phyloP scores from a whole-genome alignment of 2,888 invertebrate species.

The Platycnemis pennipes region DNA sequence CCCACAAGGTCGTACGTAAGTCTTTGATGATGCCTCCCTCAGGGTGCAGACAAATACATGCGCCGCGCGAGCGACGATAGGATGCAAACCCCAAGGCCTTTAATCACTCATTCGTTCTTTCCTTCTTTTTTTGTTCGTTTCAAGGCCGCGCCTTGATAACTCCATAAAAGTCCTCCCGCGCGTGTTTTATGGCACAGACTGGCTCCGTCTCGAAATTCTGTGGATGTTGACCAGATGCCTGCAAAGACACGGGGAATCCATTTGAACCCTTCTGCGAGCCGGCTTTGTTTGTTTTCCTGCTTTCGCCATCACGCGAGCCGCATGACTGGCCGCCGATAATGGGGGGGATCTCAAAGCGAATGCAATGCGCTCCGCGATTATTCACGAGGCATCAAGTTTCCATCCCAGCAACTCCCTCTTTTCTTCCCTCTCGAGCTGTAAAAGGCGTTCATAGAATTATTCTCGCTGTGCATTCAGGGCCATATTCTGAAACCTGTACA shows the following conservation, averaged over 20 bases:
- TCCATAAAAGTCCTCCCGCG: neutral
- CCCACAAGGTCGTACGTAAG: too few species aligned
- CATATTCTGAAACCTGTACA: too few species aligned
- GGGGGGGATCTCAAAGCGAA: neutral
- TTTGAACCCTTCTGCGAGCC: neutral
- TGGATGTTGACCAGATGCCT: constrained; percentile 2
- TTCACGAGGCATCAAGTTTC: neutral
- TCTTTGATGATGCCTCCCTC: too few species aligned
- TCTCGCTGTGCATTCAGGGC: too few species aligned
- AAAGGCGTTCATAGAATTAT: too few species aligned
- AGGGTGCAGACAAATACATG: too few species aligned
- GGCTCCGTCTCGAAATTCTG: neutral
- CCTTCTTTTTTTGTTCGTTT: neutral
- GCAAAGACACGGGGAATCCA: constrained; percentile 26
- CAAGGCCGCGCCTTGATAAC: neutral
- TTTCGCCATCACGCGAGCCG: neutral
- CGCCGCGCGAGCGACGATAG: too few species aligned
- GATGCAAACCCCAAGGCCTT: neutral
- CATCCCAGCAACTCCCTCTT: neutral
- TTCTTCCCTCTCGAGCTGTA: too few species aligned
- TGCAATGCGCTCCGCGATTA: neutral
- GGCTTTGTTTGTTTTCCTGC: neutral
- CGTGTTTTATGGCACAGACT: neutral
- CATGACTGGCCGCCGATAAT: neutral
- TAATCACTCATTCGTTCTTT: too few species aligned